Conservation (phyloP, 2,113 vertebrate genomes). For the Clinocottus analis region DNA sequence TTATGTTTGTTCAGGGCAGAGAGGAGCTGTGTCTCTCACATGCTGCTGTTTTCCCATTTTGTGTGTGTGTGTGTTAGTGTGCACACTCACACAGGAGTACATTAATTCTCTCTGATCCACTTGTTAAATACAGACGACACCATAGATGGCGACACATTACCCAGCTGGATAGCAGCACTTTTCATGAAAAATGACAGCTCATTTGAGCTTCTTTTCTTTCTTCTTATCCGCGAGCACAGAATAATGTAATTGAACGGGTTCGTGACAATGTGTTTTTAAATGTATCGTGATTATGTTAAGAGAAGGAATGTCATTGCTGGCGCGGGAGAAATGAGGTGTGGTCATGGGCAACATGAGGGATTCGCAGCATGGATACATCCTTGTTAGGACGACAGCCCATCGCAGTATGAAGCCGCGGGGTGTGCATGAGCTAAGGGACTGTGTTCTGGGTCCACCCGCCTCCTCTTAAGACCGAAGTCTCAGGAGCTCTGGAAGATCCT, state of each 20-base stretch:
- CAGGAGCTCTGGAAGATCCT: neutral
- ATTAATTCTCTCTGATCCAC: slow-evolving; percentile 33
- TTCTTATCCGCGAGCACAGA: neutral
- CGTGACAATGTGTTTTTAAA: slow-evolving; percentile 12
- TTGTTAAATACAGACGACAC: slow-evolving; percentile 55
- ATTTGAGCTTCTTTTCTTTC: neutral
- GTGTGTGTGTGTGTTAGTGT: neutral
- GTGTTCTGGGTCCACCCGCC: slow-evolving; percentile 74
- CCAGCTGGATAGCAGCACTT: slow-evolving; percentile 19
- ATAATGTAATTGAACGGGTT: slow-evolving; percentile 1
- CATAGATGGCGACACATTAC: slow-evolving; percentile 35
- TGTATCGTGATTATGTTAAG: neutral
- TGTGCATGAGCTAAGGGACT: slow-evolving; percentile 8
- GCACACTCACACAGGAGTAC: neutral
- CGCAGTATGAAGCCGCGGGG: slow-evolving; percentile 11
- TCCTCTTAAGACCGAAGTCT: slow-evolving; percentile 45
- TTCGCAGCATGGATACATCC: slow-evolving; percentile 18
- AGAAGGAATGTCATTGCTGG: neutral
- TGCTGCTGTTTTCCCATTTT: slow-evolving; percentile 6
- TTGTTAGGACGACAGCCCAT: slow-evolving; percentile 44
- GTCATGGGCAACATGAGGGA: slow-evolving; percentile 6
- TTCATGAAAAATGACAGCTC: neutral
- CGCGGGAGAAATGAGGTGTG: neutral
- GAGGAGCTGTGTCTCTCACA: slow-evolving; percentile 17
- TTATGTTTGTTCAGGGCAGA: slow-evolving; percentile 40